These are phyloP conservation scores for Epizoanthus fatuus DNA, from an alignment of 92 coral and sea anemone genomes.

Conservation along the genomic window DNA sequence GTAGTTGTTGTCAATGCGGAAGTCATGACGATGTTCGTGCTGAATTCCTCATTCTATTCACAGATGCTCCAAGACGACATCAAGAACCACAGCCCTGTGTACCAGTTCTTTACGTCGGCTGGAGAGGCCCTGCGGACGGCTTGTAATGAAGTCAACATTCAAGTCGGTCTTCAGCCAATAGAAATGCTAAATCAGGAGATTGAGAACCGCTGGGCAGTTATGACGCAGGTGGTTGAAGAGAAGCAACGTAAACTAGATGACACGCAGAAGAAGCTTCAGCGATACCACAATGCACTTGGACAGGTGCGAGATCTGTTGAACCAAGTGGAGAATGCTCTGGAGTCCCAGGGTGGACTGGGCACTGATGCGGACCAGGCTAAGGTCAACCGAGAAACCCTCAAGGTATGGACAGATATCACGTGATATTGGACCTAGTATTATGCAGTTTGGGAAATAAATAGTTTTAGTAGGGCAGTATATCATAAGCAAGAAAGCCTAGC, in stretches of 20 bases:
- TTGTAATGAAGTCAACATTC: constrained; percentile 70
- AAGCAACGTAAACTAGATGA: constrained; percentile 78
- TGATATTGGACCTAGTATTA: neutral
- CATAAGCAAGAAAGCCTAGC: no score
- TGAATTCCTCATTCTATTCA: neutral
- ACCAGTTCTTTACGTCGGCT: constrained; percentile 83
- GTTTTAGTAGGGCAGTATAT: no score
- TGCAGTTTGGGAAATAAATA: neutral
- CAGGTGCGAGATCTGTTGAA: constrained; percentile 64
- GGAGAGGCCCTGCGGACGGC: constrained; percentile 86
- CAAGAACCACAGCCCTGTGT: constrained; percentile 90
- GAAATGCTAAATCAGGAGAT: constrained; percentile 82
- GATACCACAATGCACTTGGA: constrained; percentile 66
- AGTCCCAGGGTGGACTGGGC: constrained; percentile 71
- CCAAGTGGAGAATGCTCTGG: constrained; percentile 72
- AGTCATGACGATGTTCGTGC: no score
- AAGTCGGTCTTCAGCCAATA: constrained; percentile 89
- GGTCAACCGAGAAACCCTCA: constrained; percentile 78
- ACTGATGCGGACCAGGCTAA: constrained; percentile 83
- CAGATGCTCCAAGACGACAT: constrained; percentile 86
- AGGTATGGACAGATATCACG: constrained; percentile 51
- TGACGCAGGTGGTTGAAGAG: constrained; percentile 74
- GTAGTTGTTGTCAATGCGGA: no score
- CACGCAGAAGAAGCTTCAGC: constrained; percentile 71
- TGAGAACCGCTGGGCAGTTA: constrained; percentile 88